These are phyloP conservation scores for Desmodus rotundus DNA, from an alignment of 2,113 vertebrate species.

Conservation along the genomic window DNA sequence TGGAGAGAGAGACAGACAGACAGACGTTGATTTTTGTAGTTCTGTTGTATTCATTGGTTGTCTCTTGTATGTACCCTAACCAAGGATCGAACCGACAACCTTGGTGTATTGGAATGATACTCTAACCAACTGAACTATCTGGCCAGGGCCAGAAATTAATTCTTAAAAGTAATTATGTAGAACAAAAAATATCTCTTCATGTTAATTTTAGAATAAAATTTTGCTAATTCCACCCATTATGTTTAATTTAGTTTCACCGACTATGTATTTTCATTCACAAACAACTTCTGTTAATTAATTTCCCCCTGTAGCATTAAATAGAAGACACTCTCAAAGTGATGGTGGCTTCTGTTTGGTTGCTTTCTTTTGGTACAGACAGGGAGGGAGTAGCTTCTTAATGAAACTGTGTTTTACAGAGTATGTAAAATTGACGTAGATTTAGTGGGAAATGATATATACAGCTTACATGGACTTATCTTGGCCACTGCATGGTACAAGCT, in stretches of 20 bases:
- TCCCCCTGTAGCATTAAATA: background rate
- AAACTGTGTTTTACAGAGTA: slow-evolving; percentile 11
- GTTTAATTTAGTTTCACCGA: slow-evolving; percentile 47
- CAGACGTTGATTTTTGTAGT: too few relatives aligned
- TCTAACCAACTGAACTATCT: too few relatives aligned
- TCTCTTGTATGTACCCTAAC: too few relatives aligned
- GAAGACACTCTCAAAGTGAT: slow-evolving; percentile 15
- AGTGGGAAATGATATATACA: background rate
- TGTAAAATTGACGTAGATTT: background rate
- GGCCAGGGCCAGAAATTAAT: background rate
- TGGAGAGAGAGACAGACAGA: too few relatives aligned
- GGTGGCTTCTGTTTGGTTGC: background rate
- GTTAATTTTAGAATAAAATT: slow-evolving; percentile 1
- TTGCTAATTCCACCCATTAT: background rate
- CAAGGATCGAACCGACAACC: too few relatives aligned
- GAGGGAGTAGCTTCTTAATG: background rate
- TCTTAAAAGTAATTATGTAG: background rate
- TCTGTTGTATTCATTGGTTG: too few relatives aligned
- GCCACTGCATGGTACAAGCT: background rate
- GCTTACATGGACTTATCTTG: background rate
- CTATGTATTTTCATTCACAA: slow-evolving; percentile 25
- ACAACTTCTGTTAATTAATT: slow-evolving; percentile 46
- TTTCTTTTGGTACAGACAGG: background rate
- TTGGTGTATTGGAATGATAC: too few relatives aligned
- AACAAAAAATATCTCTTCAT: background rate